phyloP scores from a whole-genome alignment of 2,113 vertebrate genomes.

The Brachyhypopomus occidentalis region DNA sequence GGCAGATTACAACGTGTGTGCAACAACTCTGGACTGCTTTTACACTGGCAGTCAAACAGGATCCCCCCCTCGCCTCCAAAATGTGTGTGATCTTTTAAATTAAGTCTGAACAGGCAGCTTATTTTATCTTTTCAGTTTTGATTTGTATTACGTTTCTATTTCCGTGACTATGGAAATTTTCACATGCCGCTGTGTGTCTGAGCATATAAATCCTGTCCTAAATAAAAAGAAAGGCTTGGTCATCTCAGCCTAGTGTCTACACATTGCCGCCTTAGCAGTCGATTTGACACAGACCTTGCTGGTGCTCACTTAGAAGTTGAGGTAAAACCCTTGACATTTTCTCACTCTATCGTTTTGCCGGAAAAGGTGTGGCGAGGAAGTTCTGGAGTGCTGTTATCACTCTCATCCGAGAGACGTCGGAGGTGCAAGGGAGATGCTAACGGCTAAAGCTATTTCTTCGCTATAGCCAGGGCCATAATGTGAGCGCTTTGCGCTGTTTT shows the following conservation, averaged over 20 bases:
- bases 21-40: neutral
- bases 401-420: constrained; percentile 31
- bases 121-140: too few species aligned
- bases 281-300: constrained; percentile 20
- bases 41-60: neutral
- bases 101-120: too few species aligned
- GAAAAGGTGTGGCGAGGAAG: constrained; percentile 9
- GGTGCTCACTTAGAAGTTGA: constrained; percentile 23
- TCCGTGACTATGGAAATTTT: too few species aligned
- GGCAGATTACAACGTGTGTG: neutral
- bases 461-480: constrained; percentile 25
- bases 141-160: too few species aligned
- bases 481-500: constrained; percentile 47
- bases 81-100: too few species aligned
- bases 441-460: constrained; percentile 45
- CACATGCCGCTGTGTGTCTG: neutral
- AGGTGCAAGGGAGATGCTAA: constrained; percentile 17
- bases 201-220: too few species aligned
- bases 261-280: neutral
- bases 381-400: constrained; percentile 14
- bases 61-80: too few species aligned
- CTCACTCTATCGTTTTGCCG: constrained; percentile 33
- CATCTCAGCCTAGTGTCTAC: neutral
- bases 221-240: neutral
- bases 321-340: constrained; percentile 47